Evolutionary conservation across 1,140 invertebrate genomes (phyloP).

Genomic region (Ptiloglossa arizonensis): DNA sequence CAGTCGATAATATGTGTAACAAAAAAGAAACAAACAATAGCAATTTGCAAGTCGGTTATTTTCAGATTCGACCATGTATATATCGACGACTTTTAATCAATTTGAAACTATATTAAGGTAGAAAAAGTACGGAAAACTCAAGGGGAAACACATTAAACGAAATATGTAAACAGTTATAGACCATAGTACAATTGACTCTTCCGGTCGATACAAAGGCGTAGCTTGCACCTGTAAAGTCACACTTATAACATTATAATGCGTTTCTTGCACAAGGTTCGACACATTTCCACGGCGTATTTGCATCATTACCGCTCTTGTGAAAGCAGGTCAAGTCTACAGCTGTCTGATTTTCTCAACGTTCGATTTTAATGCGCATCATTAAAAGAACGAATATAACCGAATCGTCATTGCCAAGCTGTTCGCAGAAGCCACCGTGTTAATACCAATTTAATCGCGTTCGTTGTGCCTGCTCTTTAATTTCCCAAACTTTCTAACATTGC

Average conservation of each 20-base stretch:
- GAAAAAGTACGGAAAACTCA: background rate
- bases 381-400: constrained; percentile 54
- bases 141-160: background rate
- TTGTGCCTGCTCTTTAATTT: background rate
- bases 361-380: constrained; percentile 61
- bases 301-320: constrained; percentile 44
- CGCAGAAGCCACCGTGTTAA: background rate
- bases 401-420: constrained; percentile 23
- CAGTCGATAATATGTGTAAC: no score
- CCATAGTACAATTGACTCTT: constrained; percentile 6
- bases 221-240: constrained; percentile 15
- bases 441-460: background rate
- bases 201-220: background rate
- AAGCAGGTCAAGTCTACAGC: constrained; percentile 53
- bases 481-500: background rate
- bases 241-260: background rate
- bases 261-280: constrained; percentile 37
- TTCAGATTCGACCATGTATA: no score
- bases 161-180: constrained; percentile 15
- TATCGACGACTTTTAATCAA: no score
- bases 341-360: constrained; percentile 48
- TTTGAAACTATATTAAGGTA: background rate
- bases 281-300: constrained; percentile 49
- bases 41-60: no score
- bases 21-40: no score